A percentile compares a stretch with the other conserved stretches of the same genome.
Evolutionary conservation across 2,888 invertebrate genomes (phyloP).

Genomic region (Dexiosoma caninum): DNA sequence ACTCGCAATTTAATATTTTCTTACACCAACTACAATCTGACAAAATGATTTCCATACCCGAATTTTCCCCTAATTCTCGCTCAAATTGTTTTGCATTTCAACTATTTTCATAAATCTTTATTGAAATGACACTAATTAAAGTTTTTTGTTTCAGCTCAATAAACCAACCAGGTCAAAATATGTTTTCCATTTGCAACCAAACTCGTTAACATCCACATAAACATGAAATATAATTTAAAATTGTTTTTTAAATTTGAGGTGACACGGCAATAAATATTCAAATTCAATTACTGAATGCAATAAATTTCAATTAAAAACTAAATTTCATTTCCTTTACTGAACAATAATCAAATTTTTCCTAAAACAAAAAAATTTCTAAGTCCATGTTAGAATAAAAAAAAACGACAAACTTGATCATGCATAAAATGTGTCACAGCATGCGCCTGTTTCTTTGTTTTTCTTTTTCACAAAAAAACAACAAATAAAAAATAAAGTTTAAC

Average conservation of each 20-base stretch:
- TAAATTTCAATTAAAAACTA: constrained; percentile 47
- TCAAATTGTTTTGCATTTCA: neutral
- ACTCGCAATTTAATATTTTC: too few relatives aligned
- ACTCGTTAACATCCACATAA: neutral
- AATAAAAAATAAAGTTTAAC: too few relatives aligned
- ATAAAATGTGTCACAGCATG: constrained; percentile 59
- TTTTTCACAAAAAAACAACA: neutral
- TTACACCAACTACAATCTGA: too few relatives aligned
- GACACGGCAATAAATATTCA: constrained; percentile 41
- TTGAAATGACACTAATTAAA: neutral
- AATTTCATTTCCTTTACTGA: constrained; percentile 35
- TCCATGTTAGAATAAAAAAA: constrained; percentile 2
- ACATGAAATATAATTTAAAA: neutral
- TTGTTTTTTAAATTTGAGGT: constrained; percentile 1
- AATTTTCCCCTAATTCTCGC: neutral
- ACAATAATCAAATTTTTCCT: constrained; percentile 1
- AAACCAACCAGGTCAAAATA: constrained; percentile 9
- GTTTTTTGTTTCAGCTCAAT: constrained; percentile 3
- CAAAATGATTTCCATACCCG: too few relatives aligned
- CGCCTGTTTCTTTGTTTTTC: neutral
- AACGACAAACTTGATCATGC: constrained; percentile 40
- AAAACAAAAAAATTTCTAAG: neutral
- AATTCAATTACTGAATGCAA: constrained; percentile 46
- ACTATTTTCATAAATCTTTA: neutral
- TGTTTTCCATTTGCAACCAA: neutral